Base-by-base conservation (phyloP, 1,140 invertebrate genomes). In the Orussus abietinus region DNA sequence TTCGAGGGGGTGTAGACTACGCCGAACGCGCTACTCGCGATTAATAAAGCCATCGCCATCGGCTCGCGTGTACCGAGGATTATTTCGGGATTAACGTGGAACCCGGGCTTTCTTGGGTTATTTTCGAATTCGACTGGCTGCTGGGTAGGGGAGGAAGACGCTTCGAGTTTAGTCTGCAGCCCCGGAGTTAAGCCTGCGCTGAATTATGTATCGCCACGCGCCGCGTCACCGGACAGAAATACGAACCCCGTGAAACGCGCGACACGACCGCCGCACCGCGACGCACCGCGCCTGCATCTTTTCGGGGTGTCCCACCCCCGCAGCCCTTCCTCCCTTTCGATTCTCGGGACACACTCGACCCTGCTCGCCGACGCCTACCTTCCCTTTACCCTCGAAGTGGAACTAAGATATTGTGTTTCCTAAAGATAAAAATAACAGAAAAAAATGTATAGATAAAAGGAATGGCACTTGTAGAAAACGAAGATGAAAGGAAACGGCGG, bases 101-200 rank as follows among this genome's bases (percentile, higher is more conserved):
- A 25, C 22, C 40, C 43, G 40, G 53, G 18, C 49, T 51, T 55
- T 51, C 49, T 51, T 49, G 45, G 47, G 52, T 55, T 55, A 55
- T 51, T 55, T 55, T 55, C 34, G 46, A 51, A 45, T 33, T 49
- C 29, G 40, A 49, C 51, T 42, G 31, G 41, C 33, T 19, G 47
- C 34, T 11, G 38, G 15, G 32, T 38, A n/a, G n/a, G n/a, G n/a
- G n/a, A 25, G 6, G 22, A n/a, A 6, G 22, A 25, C 22, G n/a
- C 22, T 25, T 6, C 22, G 22, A 25, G 6, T n/a, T n/a, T n/a
- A n/a, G n/a, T n/a, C 6, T 25, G 22, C 6, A 6, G 22, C 22
- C 22, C 35, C 17, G 34, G 42, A 18, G 38, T 48, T 48, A 45
- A 40, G 46, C 45, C 43, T 38, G 35, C 40, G 39, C 42, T 49